Percentiles rank a stretch among this genome's conserved stretches.
These are phyloP conservation scores for Sprattus sprattus DNA, from an alignment of 2,113 vertebrate genomes.

Conservation along the genomic window DNA sequence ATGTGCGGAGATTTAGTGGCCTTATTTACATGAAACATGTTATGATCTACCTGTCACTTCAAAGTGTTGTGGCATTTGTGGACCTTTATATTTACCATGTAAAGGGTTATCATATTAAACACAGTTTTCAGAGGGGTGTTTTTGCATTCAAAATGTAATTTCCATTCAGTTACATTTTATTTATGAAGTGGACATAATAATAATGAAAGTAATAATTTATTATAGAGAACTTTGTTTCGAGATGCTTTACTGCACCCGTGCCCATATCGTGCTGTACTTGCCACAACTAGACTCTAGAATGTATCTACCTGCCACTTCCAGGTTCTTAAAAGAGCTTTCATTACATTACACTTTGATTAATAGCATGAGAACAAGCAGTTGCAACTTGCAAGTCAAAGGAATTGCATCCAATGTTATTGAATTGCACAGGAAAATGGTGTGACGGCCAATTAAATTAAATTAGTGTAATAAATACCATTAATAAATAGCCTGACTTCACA, in stretches of 20 bases:
- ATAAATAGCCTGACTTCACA: background rate
- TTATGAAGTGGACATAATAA: too few species aligned
- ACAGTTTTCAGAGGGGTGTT: background rate
- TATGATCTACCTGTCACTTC: background rate
- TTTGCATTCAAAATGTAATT: background rate
- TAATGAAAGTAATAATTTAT: too few species aligned
- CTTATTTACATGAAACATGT: background rate
- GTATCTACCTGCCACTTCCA: background rate
- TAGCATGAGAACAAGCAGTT: background rate
- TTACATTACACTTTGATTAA: background rate
- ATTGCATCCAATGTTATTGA: conserved; percentile 4
- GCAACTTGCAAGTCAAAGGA: background rate
- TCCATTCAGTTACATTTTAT: background rate
- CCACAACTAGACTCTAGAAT: background rate
- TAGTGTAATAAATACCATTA: background rate
- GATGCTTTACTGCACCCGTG: background rate
- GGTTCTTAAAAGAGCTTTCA: background rate
- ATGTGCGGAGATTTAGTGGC: background rate
- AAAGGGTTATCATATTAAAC: background rate
- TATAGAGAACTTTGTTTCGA: background rate
- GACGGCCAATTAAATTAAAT: background rate
- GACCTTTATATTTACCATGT: background rate
- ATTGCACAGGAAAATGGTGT: background rate
- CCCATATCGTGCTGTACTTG: background rate
- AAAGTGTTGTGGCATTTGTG: background rate